phyloP scores from a whole-genome alignment of 1,140 invertebrate genomes.

The Eufriesea mexicana region DNA sequence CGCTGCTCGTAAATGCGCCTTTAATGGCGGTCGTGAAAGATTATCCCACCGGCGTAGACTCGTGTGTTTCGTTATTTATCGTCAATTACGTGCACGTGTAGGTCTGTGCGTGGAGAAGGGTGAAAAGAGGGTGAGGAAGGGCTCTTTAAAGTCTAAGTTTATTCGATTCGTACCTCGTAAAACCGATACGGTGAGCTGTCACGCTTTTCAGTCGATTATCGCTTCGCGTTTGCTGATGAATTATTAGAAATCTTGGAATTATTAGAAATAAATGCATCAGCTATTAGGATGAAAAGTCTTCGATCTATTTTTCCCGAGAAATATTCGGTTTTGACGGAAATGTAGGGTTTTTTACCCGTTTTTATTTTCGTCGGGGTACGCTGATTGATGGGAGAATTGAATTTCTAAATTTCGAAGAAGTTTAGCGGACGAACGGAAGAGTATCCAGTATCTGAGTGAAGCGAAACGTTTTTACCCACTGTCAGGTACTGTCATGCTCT shows the following conservation, averaged over 20 bases:
- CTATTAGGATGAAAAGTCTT: neutral
- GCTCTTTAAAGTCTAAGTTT: constrained; percentile 7
- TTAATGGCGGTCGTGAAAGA: constrained; percentile 56
- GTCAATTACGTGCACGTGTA: constrained; percentile 34
- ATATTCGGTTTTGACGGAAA: no score
- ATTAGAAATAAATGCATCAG: no score
- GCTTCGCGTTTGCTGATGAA: neutral
- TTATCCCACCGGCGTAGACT: constrained; percentile 40
- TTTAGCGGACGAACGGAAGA: no score
- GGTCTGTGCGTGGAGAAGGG: neutral
- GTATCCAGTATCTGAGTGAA: no score
- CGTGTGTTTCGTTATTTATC: constrained; percentile 49
- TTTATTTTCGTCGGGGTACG: no score
- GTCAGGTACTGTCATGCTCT: no score
- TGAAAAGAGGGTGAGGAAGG: neutral
- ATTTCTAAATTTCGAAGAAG: no score
- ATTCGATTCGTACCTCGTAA: constrained; percentile 14
- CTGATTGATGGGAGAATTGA: neutral
- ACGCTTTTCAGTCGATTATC: neutral
- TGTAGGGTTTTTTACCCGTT: no score
- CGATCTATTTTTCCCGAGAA: neutral
- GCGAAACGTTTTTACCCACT: no score
- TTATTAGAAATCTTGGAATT: neutral
- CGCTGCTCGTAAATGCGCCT: constrained; percentile 51
- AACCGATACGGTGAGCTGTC: neutral